Evolutionary conservation across 2,888 invertebrate genomes (phyloP), one percentile per base, ranked within the genome.

Genomic region (Mythimna impura): DNA sequence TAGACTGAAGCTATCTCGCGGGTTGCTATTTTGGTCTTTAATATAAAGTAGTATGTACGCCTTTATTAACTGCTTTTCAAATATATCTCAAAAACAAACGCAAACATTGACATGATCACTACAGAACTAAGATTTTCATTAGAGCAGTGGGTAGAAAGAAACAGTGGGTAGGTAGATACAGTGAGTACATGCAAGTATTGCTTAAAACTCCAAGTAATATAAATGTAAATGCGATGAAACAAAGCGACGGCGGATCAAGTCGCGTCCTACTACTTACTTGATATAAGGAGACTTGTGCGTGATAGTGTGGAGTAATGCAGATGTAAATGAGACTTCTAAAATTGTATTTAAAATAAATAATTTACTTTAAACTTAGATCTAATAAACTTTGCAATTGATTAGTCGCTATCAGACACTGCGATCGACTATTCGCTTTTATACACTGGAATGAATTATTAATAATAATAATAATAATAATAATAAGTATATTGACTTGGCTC

Each of bases 141-240:
- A 70, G 25, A 70, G 65, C 61, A 57, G 72, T 72, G 22, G 22
- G 77, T 60, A 22, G 34, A 20, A 66, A 60, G 57, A n/a, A 62
- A 50, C 71, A 66, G 67, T 66, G 79, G 80, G 54, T 67, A 43
- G 61, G 36, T 66, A 30, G 50, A 9, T 52, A 58, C 64, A 71
- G 72, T 66, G 60, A 68, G 30, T 52, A 79, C 78, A 87, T 88
- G 87, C 89, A 90, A 89, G 89, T 90, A 91, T 89, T 89, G 88
- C 91, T 92, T 89, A 90, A 91, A 92, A 92, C 90, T 91, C 87
- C 73, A 88, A 88, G 89, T 92, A 92, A 93, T 93, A 93, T 93
- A 93, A 91, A 93, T 92, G 92, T 91, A 91, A 93, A 92, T 93
- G 88, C 81, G 79, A 78, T 86, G 84, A 89, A 90, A 91, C 89